Evolutionary conservation across 2,888 invertebrate genomes (phyloP), one percentile per base, ranked within the genome.

Genomic region (Nesidiocoris tenuis): DNA sequence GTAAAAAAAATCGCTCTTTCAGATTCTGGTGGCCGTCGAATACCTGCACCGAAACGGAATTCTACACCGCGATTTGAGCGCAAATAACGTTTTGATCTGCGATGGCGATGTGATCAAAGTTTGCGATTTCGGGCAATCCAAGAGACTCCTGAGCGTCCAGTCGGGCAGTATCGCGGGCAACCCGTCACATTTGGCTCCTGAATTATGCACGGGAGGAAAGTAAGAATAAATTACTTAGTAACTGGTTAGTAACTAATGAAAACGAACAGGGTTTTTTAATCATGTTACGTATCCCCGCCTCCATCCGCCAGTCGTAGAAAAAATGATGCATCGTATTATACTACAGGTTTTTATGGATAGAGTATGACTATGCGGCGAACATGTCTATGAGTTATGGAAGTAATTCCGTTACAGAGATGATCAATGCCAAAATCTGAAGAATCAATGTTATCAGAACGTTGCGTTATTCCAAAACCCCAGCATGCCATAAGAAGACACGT

Each of bases 101-200:
- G 25, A 59, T 0, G 64, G 57, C 5, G 64, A 61, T 5, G 59
- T 74, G 7, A 57, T 76, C 21, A 77, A 77, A 64, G 54, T 77
- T 9, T 66, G 76, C 17, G 77, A 77, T 23, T 77, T 77, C 7
- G 77, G 77, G 17, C 23, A 76, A 21, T 76, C 77, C 19, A 76
- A 61, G 72, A 65, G 75, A 21, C 12, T 74, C 5, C 23, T 25
- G 39, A 77, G 77, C 55, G 64, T 64, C 16, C 63, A 61, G 12
- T 71, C 61, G 16, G 71, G 66, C 5, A 75, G 75, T 24, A 17
- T 61, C 1, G 61, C 23, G 17, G 77, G 77, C n/a, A 65, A 77
- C 39, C 75, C 75, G 25, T 25, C 71, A 22, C 39, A 75, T 61
- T 77, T 75, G 22, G 71, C 77, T 2, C 77, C 77, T 0, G 77